A percentile compares a stretch with the other conserved stretches of the same genome.
phyloP scores from a whole-genome alignment of 64 coral and sea anemone genomes.

The Cladopsammia gracilis region DNA sequence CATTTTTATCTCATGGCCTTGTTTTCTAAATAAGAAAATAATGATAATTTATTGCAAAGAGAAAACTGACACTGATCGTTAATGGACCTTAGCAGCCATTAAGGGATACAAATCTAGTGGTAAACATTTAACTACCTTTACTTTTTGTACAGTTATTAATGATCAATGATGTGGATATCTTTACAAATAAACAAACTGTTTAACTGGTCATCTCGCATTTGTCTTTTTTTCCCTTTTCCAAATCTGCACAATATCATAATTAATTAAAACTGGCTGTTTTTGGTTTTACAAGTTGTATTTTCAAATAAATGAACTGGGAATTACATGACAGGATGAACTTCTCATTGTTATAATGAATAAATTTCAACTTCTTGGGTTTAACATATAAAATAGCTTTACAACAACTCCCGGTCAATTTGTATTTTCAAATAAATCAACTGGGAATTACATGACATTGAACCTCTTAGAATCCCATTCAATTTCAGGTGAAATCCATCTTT shows the following conservation, averaged over 20 bases:
- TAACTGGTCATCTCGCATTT: constrained; percentile 31
- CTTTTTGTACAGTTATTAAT: constrained; percentile 32
- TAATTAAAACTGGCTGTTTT: constrained; percentile 27
- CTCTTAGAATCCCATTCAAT: constrained; percentile 25
- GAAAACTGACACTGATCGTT: constrained; percentile 56
- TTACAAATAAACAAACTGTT: constrained; percentile 22
- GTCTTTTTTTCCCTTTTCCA: background rate
- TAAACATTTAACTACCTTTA: constrained; percentile 37
- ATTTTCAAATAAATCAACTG: background rate
- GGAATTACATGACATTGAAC: background rate
- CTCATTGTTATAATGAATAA: constrained; percentile 42
- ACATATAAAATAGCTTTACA: too few species aligned
- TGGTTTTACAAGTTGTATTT: constrained; percentile 34
- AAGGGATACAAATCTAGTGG: constrained; percentile 8
- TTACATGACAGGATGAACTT: constrained; percentile 41
- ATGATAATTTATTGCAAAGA: constrained; percentile 9
- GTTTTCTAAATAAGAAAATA: constrained; percentile 54
- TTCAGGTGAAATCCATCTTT: background rate
- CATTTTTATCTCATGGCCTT: constrained; percentile 51
- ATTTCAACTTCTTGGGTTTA: constrained; percentile 18
- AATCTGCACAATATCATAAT: background rate
- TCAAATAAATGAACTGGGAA: constrained; percentile 33
- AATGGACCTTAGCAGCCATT: constrained; percentile 46
- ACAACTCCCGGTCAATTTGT: background rate
- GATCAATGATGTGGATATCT: background rate